Evolutionary conservation across 2,888 invertebrate genomes (phyloP).

Genomic region (Zygogramma bicolorata): DNA sequence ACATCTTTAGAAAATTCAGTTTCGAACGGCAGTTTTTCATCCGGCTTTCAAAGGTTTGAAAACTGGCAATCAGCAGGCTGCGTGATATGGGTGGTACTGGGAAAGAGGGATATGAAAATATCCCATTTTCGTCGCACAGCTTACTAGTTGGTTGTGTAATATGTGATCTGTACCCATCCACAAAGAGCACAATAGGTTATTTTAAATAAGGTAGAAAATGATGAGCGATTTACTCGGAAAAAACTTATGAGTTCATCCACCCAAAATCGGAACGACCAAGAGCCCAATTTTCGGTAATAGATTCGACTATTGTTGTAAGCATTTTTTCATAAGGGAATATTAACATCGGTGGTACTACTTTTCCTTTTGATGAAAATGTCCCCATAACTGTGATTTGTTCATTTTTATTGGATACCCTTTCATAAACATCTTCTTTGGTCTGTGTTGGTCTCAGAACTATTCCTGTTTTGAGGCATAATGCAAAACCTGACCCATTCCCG

Average conservation of each 20-base stretch:
- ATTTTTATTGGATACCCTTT: neutral
- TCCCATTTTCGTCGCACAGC: constrained; percentile 49
- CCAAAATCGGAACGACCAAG: no score
- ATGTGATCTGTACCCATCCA: constrained; percentile 56
- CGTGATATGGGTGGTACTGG: no score
- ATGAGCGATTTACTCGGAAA: constrained; percentile 21
- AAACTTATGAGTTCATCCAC: no score
- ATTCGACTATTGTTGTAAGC: no score
- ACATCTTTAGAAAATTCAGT: constrained; percentile 13
- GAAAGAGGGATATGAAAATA: constrained; percentile 46
- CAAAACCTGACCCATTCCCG: constrained; percentile 58
- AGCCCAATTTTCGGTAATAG: no score
- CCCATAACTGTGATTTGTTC: neutral
- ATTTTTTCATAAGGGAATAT: neutral
- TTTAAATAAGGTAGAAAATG: constrained; percentile 20
- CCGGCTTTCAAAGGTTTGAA: constrained; percentile 30
- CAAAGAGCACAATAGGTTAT: no score
- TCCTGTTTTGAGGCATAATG: constrained; percentile 51
- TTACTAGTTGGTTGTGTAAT: constrained; percentile 39
- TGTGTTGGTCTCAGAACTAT: no score
- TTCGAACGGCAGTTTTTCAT: constrained; percentile 24
- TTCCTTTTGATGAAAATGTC: neutral
- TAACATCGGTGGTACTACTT: no score
- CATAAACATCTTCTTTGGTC: neutral
- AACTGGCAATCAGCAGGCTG: constrained; percentile 34